A percentile compares a stretch with the other conserved stretches of the same genome.
These are phyloP conservation scores for Ischnura elegans DNA, from an alignment of 2,888 invertebrate genomes.

Conservation along the genomic window DNA sequence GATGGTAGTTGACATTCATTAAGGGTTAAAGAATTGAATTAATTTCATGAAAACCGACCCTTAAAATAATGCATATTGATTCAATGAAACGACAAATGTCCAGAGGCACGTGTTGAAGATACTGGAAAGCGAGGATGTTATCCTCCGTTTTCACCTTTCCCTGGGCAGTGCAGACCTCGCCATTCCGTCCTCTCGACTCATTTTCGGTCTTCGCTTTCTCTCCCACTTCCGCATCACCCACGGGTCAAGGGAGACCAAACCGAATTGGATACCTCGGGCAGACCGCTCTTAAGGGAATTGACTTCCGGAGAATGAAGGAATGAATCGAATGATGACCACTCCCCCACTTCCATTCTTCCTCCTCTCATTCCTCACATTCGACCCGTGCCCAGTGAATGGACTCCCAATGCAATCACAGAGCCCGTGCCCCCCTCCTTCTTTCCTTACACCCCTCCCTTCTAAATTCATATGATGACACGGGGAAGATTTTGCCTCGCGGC, in stretches of 20 bases:
- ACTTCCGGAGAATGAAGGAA: constrained; percentile 60
- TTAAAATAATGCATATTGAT: too few species aligned
- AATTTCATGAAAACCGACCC: too few species aligned
- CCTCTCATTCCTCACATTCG: constrained; percentile 2
- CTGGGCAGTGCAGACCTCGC: too few species aligned
- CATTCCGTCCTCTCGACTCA: too few species aligned
- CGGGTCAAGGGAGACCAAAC: constrained; percentile 36
- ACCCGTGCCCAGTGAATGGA: neutral
- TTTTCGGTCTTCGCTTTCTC: neutral
- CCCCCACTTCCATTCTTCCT: neutral
- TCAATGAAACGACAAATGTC: too few species aligned
- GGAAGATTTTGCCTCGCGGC: constrained; percentile 39
- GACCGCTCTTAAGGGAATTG: constrained; percentile 65
- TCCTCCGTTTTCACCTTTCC: too few species aligned
- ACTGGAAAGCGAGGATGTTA: too few species aligned
- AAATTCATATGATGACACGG: constrained; percentile 62
- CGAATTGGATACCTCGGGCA: constrained; percentile 60
- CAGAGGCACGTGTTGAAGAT: too few species aligned
- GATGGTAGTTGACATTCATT: too few species aligned
- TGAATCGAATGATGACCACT: constrained; percentile 10
- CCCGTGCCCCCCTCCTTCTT: neutral
- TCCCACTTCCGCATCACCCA: constrained; percentile 46
- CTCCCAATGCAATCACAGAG: constrained; percentile 57
- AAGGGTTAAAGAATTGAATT: too few species aligned
- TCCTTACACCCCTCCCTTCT: neutral